Base-by-base conservation (phyloP, 64 coral and sea anemone genomes). In the Orbicella faveolata region DNA sequence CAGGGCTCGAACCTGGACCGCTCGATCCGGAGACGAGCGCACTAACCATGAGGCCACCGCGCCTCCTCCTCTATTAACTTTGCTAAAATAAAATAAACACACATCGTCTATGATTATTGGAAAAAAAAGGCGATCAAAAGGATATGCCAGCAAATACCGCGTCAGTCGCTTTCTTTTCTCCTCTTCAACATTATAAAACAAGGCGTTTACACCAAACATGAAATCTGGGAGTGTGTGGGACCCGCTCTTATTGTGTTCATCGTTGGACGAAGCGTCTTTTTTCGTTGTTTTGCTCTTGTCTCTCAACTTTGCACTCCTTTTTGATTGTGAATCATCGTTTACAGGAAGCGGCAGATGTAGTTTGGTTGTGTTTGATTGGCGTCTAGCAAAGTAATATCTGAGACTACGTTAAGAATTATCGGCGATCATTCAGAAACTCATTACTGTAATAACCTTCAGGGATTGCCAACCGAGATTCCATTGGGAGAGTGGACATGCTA, bases 141-240 rank as follows among this genome's bases (percentile, higher is more conserved):
- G 95, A 97, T 97, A 97, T 97, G 95, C 95, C 83, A 97, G 80
- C 59, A 97, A 48, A 61, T 94, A 94, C 51, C 95, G 79, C 2
- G 61, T 88, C 23, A 97, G 74, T 89, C 77, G 87, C 72, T 91
- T 97, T 21, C 79, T 61, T 21, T 88, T 17, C 25, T 88, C 77
- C 26, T 97, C 88, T 36, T 85, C 64, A 79, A 94, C 86, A 69
- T 75, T 83, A 52, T 48, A 36, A 54, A 91, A 97, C 61, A 90
- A 94, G 41, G 90, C 81, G 44, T 80, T 89, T 9, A 97, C 92
- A 76, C 92, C 95, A 37, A 61, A 88, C 48, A 97, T 52, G 74
- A 97, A 90, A 65, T 97, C 91, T 34, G 95, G 88, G 18, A 94
- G 89, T 23, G 61, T 17, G 44, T 83, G 8, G 4, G 18, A 34